Base-by-base conservation (phyloP, 2,888 invertebrate genomes). In the Microdon myrmicae region DNA sequence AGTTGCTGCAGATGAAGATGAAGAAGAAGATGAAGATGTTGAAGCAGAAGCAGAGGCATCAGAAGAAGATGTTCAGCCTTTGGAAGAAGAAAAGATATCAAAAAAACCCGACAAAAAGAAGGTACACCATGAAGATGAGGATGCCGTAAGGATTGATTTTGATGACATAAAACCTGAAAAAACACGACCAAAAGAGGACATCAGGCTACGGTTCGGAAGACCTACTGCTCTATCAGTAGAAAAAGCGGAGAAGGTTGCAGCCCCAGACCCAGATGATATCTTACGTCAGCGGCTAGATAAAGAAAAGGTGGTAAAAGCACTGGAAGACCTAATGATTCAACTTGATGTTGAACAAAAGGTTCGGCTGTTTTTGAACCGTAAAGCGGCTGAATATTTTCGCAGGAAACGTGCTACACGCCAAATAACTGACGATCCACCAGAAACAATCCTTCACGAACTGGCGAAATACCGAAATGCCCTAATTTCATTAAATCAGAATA, bases 351-450 rank as follows among this genome's bases (percentile, higher is more conserved):
- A 69, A 12, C 68, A 68, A 9, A 68, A 48, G n/a, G 23, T 48
- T 1, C 43, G 61, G 2, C 8, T 28, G 2, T 70, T 71, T 35
- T 51, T 77, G 0, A 71, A 71, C 55, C 41, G 68, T 0, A 75
- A 74, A 25, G 32, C 69, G 3, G 26, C 45, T 2, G 75, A 76
- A 0, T 73, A 72, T 53, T 77, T 66, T 38, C 73, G 71, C 2
- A 72, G 76, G 0, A 53, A 66, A 20, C 72, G 67, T 16, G 67
- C 69, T 14, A 17, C 10, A 3, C 72, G 78, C 1, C 61, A 61
- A 0, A 60, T 77, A 4, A 4, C 8, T 0, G 70, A 68, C 4
- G 72, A 72, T 47, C 67, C 39, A 38, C 43, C 60, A 0, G 13
- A 72, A 47, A 14, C 6, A 0, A 31, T 67, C 4, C 3, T 38